A percentile compares a stretch with the other conserved stretches of the same genome.
These are phyloP conservation scores for Canis aureus DNA, from an alignment of 2,113 vertebrate species.

Conservation along the genomic window DNA sequence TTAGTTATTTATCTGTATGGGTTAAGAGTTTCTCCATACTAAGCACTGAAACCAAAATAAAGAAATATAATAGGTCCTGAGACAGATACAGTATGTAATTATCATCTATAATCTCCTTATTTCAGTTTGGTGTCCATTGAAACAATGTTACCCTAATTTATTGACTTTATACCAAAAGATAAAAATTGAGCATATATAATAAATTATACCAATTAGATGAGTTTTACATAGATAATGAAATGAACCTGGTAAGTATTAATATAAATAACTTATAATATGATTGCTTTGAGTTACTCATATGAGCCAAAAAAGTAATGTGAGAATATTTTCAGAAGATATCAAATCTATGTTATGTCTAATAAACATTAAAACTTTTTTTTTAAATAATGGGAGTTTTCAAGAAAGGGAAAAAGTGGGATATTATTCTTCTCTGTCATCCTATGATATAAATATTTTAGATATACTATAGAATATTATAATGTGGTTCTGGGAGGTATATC, in stretches of 20 bases:
- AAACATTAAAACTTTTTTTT: not conserved
- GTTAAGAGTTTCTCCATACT: not conserved
- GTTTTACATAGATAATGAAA: conserved; percentile 5
- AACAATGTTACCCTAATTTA: not conserved
- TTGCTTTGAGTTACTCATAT: not conserved
- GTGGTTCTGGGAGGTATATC: not conserved
- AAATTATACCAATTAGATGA: conserved; percentile 37
- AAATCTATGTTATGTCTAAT: not conserved
- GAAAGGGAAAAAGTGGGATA: not conserved
- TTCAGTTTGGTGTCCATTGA: conserved; percentile 48
- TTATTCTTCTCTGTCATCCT: not conserved
- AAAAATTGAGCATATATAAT: conserved; percentile 30
- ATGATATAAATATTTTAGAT: conserved; percentile 43
- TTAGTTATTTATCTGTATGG: conserved; percentile 29
- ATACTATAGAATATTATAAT: conserved; percentile 10
- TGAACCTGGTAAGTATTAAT: not conserved
- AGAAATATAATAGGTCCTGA: conserved; percentile 30
- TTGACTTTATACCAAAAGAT: conserved; percentile 29
- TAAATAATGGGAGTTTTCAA: not conserved
- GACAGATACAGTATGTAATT: not conserved
- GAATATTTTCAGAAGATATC: conserved; percentile 21
- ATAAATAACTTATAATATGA: conserved; percentile 32
- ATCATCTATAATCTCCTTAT: not conserved
- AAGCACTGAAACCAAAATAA: conserved; percentile 15
- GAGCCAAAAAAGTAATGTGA: conserved; percentile 4